Base-by-base conservation (phyloP, 2,797 vertebrate genomes). In the Acanthurus lineatus region DNA sequence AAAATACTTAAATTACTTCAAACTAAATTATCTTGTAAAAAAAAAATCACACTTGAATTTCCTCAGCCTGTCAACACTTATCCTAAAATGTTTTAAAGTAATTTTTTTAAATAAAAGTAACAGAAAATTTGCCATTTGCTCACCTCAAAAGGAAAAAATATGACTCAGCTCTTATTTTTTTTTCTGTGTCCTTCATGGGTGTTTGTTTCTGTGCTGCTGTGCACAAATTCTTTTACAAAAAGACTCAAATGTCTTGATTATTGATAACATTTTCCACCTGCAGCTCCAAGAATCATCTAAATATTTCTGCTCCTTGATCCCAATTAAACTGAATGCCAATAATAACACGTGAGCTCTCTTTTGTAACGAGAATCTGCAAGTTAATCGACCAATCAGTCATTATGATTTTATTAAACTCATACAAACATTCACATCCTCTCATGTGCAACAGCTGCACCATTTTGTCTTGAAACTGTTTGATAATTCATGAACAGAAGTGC, bases 221-320 rank as follows among this genome's bases (percentile, higher is more conserved):
- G 20, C 60, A 66, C 40, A 49, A 79, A 25, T 25, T 47, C 40
- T 25, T 79, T 68, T 58, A 77, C 84, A 62, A 83, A 86, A 82
- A 76, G 64, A 78, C 25, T 25, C 25, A 81, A 88, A 84, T 25
- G 79, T 71, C 11, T 38, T 6, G n/a, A 35, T 40, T 20, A 57
- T 56, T 19, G n/a, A 28, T 28, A 17, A 19, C 15, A 2, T 3
- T 5, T 19, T 15, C 62, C 4, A 32, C 19, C 45, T 57, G 44
- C 22, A 81, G 48, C 40, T 6, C 6, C 0, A 1, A 3, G n/a
- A 32, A 48, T 66, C 49, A 38, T 19, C 35, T 53, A 15, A 2
- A 2, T 28, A 9, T 56, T 56, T 40, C 32, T 78, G n/a, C 66
- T 45, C 65, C 45, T 71, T 38, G 40, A 68, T 54, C 1, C n/a